phyloP scores from a whole-genome alignment of 2,888 invertebrate species.

The Lochmaea capreae region DNA sequence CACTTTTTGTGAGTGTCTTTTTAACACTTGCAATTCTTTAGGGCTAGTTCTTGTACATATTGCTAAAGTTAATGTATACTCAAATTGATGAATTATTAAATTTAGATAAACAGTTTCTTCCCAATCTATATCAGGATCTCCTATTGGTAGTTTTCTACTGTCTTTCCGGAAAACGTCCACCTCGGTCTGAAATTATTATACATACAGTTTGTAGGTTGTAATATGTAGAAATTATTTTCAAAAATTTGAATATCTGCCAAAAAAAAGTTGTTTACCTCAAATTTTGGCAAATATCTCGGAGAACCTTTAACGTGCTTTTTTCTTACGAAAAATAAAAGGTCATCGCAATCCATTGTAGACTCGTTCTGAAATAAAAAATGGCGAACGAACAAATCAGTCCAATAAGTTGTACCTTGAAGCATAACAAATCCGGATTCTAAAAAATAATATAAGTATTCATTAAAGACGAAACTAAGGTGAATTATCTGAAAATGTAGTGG shows the following conservation, averaged over 20 bases:
- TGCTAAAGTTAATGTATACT: constrained; percentile 96
- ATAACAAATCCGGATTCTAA: constrained; percentile 92
- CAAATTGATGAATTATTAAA: constrained; percentile 97
- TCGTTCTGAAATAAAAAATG: constrained; percentile 94
- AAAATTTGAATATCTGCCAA: background rate
- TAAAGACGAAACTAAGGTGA: background rate
- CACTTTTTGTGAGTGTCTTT: constrained; percentile 89
- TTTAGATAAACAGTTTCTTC: constrained; percentile 99
- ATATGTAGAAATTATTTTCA: background rate
- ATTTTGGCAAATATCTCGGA: constrained; percentile 88
- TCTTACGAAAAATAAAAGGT: constrained; percentile 94
- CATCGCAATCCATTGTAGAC: constrained; percentile 91
- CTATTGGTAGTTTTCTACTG: constrained; percentile 95
- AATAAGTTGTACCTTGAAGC: constrained; percentile 92
- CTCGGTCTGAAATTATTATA: constrained; percentile 76
- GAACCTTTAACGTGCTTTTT: constrained; percentile 91
- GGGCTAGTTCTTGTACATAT: constrained; percentile 98
- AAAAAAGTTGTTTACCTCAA: constrained; percentile 73
- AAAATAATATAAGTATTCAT: constrained; percentile 49
- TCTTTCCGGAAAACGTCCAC: constrained; percentile 98
- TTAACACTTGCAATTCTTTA: constrained; percentile 95
- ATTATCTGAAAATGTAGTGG: background rate
- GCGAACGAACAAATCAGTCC: constrained; percentile 94
- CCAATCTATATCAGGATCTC: constrained; percentile 97
- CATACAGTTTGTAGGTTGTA: too few relatives aligned